A percentile compares a stretch with the other conserved stretches of the same genome.
These are phyloP conservation scores for Rhinoptilus africanus DNA, from an alignment of 2,113 vertebrate species.

Conservation along the genomic window DNA sequence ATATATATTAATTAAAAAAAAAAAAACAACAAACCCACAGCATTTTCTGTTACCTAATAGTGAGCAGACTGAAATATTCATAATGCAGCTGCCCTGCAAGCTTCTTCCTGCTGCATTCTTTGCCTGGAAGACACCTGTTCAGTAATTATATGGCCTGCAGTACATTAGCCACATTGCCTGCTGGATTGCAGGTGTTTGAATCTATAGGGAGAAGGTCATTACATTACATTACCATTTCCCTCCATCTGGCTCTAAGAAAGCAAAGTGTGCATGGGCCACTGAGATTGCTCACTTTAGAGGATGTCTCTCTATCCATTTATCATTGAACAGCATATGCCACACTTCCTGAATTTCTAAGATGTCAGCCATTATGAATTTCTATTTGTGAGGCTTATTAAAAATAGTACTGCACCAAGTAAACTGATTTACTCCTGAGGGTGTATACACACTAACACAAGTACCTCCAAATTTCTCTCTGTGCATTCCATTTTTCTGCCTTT, in stretches of 20 bases:
- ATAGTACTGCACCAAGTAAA: not conserved
- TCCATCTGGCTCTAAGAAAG: constrained; percentile 40
- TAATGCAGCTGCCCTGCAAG: not conserved
- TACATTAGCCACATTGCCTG: not conserved
- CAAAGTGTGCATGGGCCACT: not conserved
- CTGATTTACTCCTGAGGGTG: not conserved
- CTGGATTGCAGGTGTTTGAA: constrained; percentile 15
- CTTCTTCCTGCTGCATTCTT: not conserved
- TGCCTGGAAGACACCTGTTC: constrained; percentile 39
- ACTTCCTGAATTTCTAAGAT: not conserved
- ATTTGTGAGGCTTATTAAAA: not conserved
- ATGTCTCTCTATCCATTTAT: not conserved
- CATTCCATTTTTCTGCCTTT: not conserved
- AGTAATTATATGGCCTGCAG: constrained; percentile 23
- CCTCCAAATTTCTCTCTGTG: not conserved
- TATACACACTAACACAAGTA: not conserved
- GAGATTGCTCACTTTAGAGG: not conserved
- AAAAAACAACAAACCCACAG: not conserved
- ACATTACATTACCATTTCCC: constrained; percentile 1
- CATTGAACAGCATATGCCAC: not conserved
- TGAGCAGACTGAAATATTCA: not conserved
- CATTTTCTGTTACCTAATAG: not conserved
- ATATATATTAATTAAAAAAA: not conserved
- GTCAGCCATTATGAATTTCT: not conserved
- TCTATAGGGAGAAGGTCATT: constrained; percentile 21